These are phyloP conservation scores for Enteromius viviparus DNA, from an alignment of 2,797 vertebrate genomes.

Conservation along the genomic window DNA sequence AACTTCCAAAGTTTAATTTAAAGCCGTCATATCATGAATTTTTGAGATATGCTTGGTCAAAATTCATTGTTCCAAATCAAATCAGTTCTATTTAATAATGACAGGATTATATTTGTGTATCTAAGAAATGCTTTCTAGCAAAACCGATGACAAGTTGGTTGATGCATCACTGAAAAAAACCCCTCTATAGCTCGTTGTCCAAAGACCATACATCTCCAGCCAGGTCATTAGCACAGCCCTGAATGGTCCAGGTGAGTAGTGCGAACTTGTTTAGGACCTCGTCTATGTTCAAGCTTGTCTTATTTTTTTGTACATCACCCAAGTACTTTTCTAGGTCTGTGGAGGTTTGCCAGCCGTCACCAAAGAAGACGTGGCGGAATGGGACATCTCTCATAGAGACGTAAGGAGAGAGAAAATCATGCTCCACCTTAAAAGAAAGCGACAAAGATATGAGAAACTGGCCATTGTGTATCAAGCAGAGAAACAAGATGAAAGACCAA, in stretches of 20 bases:
- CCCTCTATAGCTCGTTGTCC: slow-evolving; percentile 78
- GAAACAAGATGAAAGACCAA: neutral
- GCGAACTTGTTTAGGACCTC: slow-evolving; percentile 85
- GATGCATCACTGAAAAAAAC: neutral
- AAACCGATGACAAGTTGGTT: neutral
- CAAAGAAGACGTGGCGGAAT: slow-evolving; percentile 90
- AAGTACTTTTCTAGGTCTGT: slow-evolving; percentile 76
- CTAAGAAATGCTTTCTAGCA: neutral
- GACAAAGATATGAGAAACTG: neutral
- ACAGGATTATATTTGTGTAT: neutral
- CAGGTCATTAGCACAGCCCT: slow-evolving; percentile 87
- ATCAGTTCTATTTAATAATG: neutral
- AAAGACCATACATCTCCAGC: slow-evolving; percentile 85
- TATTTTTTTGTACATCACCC: slow-evolving; percentile 55
- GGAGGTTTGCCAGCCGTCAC: slow-evolving; percentile 85
- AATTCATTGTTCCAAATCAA: neutral
- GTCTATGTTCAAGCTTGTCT: slow-evolving; percentile 61
- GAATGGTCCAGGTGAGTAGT: slow-evolving; percentile 88
- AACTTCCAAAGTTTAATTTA: neutral
- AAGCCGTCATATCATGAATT: neutral
- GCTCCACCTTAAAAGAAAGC: slow-evolving; percentile 81
- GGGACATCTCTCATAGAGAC: slow-evolving; percentile 81
- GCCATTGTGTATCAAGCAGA: neutral
- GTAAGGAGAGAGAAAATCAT: slow-evolving; percentile 87
- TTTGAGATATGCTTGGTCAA: slow-evolving; percentile 4